Conservation (phyloP, 2,797 vertebrate species). For the Spinus olivaceus region DNA sequence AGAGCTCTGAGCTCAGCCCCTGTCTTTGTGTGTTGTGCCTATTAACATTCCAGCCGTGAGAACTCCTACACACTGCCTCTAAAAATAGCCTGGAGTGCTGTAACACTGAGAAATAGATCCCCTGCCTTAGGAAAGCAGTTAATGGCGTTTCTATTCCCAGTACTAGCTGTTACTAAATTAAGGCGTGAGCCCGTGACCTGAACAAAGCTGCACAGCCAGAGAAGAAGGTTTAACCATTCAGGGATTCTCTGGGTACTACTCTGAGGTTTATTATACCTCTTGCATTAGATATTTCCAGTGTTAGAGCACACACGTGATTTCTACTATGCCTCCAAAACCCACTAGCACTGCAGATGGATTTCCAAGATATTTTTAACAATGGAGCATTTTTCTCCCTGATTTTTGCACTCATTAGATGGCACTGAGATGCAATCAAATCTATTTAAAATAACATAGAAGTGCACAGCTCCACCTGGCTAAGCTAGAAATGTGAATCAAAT, state of each 20-base stretch:
- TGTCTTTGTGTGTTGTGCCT: conserved; percentile 37
- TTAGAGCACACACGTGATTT: background rate
- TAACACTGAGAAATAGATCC: conserved; percentile 51
- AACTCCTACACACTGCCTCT: conserved; percentile 55
- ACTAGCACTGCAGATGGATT: background rate
- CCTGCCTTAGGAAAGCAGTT: conserved; percentile 44
- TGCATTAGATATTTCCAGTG: background rate
- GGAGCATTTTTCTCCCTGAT: background rate
- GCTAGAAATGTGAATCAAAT: background rate
- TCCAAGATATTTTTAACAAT: conserved; percentile 46
- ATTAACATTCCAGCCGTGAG: conserved; percentile 42
- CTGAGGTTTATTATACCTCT: background rate
- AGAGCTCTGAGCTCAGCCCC: background rate
- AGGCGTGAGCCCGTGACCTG: conserved; percentile 32
- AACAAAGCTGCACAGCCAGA: conserved; percentile 7
- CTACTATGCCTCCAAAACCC: background rate
- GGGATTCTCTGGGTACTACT: background rate
- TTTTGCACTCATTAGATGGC: background rate
- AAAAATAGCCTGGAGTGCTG: conserved; percentile 63
- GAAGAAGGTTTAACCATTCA: background rate
- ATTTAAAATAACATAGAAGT: background rate
- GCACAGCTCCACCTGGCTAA: background rate
- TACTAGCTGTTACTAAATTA: conserved; percentile 70
- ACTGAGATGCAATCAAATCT: background rate
- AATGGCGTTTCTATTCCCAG: conserved; percentile 70